Evolutionary conservation across 2,113 vertebrate genomes (phyloP).

Genomic region (Pseudorasbora parva): DNA sequence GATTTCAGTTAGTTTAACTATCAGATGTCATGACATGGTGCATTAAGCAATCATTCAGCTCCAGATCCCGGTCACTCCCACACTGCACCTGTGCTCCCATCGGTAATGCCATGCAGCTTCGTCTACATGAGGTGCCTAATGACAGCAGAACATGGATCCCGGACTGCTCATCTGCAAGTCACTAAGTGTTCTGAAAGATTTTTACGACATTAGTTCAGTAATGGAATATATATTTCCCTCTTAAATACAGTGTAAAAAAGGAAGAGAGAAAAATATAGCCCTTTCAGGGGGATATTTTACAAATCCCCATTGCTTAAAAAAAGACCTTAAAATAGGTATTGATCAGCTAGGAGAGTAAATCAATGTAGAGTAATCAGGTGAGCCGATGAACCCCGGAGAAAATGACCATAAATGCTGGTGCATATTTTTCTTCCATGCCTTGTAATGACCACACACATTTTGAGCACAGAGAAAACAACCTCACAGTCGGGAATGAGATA

Average conservation of each 20-base stretch:
- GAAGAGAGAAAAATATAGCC: neutral
- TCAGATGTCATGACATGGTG: slow-evolving; percentile 30
- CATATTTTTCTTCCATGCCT: neutral
- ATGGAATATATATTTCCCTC: neutral
- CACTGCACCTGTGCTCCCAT: slow-evolving; percentile 42
- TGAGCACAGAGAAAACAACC: neutral
- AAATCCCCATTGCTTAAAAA: neutral
- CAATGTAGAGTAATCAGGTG: slow-evolving; percentile 36
- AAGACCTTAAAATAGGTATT: slow-evolving; percentile 23
- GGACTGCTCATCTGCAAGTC: slow-evolving; percentile 24
- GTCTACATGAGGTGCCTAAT: slow-evolving; percentile 64
- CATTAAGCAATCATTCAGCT: slow-evolving; percentile 51
- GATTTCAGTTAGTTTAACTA: slow-evolving; percentile 18
- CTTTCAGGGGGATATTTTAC: neutral
- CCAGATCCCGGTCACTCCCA: slow-evolving; percentile 30
- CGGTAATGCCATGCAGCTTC: slow-evolving; percentile 49
- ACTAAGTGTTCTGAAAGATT: neutral
- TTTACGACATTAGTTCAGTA: neutral
- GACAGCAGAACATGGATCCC: slow-evolving; percentile 50
- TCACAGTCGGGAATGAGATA: neutral
- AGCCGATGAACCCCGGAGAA: slow-evolving; percentile 31
- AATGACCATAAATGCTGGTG: slow-evolving; percentile 27
- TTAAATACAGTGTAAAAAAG: neutral
- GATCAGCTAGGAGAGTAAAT: slow-evolving; percentile 44
- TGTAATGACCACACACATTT: neutral